Base-by-base conservation (phyloP, 1,140 invertebrate species). In the Tetramorium parvispinum region DNA sequence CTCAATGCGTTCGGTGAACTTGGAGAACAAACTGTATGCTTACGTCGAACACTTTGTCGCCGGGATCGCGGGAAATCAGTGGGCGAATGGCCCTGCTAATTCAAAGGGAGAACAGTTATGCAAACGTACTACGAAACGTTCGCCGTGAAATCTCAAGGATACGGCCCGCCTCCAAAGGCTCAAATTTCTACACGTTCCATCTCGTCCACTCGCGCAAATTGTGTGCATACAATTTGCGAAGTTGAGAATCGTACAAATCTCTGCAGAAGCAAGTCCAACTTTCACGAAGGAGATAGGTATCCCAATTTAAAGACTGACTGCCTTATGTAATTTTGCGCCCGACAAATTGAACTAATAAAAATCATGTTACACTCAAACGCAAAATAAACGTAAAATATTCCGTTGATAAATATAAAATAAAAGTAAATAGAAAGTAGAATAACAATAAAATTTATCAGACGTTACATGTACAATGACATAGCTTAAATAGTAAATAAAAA, bases 101-200 rank as follows among this genome's bases (percentile, higher is more conserved):
- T 83, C 79, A 83, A 83, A 73, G 68, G 40, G 7, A 18, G 61
- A 73, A 53, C 27, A 21, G 68, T 83, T 75, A 75, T 59, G 79
- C 53, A 83, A 83, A 83, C 79, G 53, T 73, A 82, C 24, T 55
- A 24, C 78, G 78, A 82, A 70, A 73, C 37, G 68, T 55, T 70
- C 46, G 71, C 79, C 53, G 40, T 83, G 24, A 73, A 75, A 55
- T 73, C 40, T 71, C 40, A 82, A 81, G 77, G 49, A 70, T 81
- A 57, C 37, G 37, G 37, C 46, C 21, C 66, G 55, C 37, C 53
- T 82, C 59, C 40, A 59, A 21, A 82, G 8, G 27, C 43, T 83
- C 40, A 59, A 59, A 73, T 73, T 83, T 83, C 79, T 46, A 40
- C 79, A 70, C 21, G 66, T 71, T 53, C 78, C 65, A 82, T 55